Evolutionary conservation across 2,113 vertebrate species (phyloP), one percentile per base, ranked within the genome.

Genomic region (Sigmodon hispidus): DNA sequence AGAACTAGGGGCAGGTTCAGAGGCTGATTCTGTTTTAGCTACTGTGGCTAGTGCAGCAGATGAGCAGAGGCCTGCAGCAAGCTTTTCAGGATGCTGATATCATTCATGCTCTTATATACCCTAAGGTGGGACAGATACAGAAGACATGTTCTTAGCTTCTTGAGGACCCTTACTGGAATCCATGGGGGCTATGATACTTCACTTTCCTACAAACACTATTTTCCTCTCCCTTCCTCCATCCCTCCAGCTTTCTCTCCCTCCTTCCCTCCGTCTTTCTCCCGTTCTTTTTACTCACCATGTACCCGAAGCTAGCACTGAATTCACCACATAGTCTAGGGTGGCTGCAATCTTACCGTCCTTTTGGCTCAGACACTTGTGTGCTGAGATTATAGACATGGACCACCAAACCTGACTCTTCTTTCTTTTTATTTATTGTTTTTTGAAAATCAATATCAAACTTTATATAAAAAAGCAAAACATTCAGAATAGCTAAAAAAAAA

Each of bases 221-320:
- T 57, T 24, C 13, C 36, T 0, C 77, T 15, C 36, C 7, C 21
- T 43, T 22, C 22, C 12, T 3, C 6, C 12, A 1, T 34, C 76
- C 1, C 31, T 55, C 26, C 16, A 5, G 13, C 21, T 9, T 13
- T 63, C 16, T 1, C 19, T 43, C 3, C 7, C 40, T 31, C 1
- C 26, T 31, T 17, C 24, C 26, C 9, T 59, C 5, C 5, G 16
- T 80, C 48, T 55, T 79, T 43, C 48, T 52, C 76, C 36, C 21
- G 15, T 43, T 83, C 12, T 13, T 63, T 19, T 8, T 85, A 19
- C n/a, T 86, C 43, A 63, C 59, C 67, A 4, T 65, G 61, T 36
- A 45, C 12, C 45, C 29, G 48, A 85, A 5, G 57, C 59, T 65
- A 40, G 57, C 81, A 31, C 7, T 65, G 59, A 65, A 36, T 65